phyloP scores from a whole-genome alignment of 2,888 invertebrate genomes.

The Itoplectis maculator region DNA sequence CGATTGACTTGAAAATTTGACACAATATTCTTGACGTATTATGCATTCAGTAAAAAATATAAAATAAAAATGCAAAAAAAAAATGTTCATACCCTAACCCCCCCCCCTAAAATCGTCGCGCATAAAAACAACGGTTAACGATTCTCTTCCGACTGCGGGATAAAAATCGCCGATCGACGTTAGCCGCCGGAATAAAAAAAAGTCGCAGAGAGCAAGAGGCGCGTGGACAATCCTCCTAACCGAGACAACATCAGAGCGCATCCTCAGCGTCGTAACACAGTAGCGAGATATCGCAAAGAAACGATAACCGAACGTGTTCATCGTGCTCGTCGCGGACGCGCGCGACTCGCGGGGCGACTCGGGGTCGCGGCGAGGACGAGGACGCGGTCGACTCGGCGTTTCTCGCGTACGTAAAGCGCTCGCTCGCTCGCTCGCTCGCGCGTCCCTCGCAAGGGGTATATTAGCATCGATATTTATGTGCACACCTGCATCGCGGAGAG shows the following conservation, averaged over 20 bases:
- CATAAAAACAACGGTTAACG: neutral
- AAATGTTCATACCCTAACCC: neutral
- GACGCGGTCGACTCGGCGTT: constrained; percentile 70
- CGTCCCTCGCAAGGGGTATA: constrained; percentile 74
- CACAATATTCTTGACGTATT: too few species aligned
- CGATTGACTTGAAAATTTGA: too few species aligned
- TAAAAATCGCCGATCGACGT: neutral
- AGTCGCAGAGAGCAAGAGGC: too few species aligned
- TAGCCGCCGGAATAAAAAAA: constrained; percentile 2
- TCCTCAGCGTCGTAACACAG: too few species aligned
- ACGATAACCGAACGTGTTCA: constrained; percentile 69
- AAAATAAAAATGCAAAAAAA: neutral
- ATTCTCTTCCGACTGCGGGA: neutral
- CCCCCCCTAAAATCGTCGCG: neutral
- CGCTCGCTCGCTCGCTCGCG: constrained; percentile 73
- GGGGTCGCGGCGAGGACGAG: constrained; percentile 37
- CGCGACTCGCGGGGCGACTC: too few species aligned
- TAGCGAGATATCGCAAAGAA: constrained; percentile 35
- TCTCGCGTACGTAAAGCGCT: too few species aligned
- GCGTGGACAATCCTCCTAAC: too few species aligned
- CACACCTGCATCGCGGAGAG: constrained; percentile 81
- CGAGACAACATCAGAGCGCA: too few species aligned
- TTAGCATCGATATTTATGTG: constrained; percentile 84
- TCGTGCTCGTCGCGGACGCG: too few species aligned
- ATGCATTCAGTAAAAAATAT: too few species aligned